A percentile compares a stretch with the other conserved stretches of the same genome.
These are phyloP conservation scores for Lucifuga dentata DNA, from an alignment of 2,113 vertebrate genomes.

Conservation along the genomic window DNA sequence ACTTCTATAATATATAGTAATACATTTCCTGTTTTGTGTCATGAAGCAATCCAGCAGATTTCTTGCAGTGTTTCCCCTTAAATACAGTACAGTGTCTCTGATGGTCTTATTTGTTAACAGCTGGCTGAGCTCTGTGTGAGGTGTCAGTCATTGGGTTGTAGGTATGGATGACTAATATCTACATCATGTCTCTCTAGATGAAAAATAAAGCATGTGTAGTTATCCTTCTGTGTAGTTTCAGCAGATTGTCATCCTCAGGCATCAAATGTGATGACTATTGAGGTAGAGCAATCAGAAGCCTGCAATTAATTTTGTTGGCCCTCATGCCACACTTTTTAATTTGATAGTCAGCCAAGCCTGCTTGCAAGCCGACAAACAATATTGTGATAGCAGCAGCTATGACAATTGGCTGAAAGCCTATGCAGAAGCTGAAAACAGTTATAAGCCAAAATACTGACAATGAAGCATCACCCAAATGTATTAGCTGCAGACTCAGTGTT, in stretches of 20 bases:
- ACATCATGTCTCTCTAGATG: no score
- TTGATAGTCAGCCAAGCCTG: neutral
- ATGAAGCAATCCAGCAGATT: no score
- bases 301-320: neutral
- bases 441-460: neutral
- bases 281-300: no score
- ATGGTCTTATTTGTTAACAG: neutral
- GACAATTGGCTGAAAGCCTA: neutral
- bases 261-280: no score
- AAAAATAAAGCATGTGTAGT: no score
- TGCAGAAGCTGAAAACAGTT: neutral
- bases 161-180: neutral
- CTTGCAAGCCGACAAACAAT: conserved; percentile 16
- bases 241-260: no score
- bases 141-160: neutral
- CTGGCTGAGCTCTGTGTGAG: neutral
- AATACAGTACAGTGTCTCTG: no score
- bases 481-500: neutral
- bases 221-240: no score
- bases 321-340: neutral
- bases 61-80: no score
- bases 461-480: neutral
- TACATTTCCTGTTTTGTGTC: no score
- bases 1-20: no score
- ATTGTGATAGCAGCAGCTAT: neutral